Base-by-base conservation (phyloP, 2,797 vertebrate genomes). In the Etheostoma nigrum region DNA sequence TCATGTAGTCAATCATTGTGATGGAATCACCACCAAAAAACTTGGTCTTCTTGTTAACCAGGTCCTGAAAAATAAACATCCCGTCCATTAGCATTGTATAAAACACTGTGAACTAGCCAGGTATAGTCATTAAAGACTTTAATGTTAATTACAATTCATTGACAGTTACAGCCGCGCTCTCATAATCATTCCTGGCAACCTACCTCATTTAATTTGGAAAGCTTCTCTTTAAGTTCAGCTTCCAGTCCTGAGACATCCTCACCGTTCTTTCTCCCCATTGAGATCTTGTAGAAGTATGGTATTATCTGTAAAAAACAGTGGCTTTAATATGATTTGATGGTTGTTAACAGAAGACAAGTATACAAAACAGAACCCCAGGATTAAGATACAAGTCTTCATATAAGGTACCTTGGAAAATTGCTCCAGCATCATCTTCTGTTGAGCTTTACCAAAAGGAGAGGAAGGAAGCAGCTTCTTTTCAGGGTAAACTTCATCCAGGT, bases 1-100 rank as follows among this genome's bases (percentile, higher is more conserved):
- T 95, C 95, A 99, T 89, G 93, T 99, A 99, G 91, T 99, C 98
- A 14, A 97, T 88, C 97, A 99, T 97, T 53, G 96, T 94, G 84
- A 96, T 18, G 0, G 93, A 92, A 73, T 97, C 91, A 11, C 97
- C 97, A 5, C 95, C 96, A 15, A 96, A 97, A 84, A 95, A 99
- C 63, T 89, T 72, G 0, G 93, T 96, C 86, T 97, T 97, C 85
- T 91, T 92, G 33, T 94, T 94, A 54, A 61, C 86, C 16, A 99
- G 91, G 62, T 90, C 70, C 98, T 99, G 86, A 36, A 86, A 90
- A 80, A 66, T 16, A 42, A 67, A 54, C 0, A 68, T 40, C 9
- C 19, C 0, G 51, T 36, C 25, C 4, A 69, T 21, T 21, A n/a
- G 5, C 2, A 0, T 25, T 47, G 4, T 36, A 33, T 12, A 30